These are phyloP conservation scores for Ypsolopha scabrella DNA, from an alignment of 2,888 invertebrate genomes.

Conservation along the genomic window DNA sequence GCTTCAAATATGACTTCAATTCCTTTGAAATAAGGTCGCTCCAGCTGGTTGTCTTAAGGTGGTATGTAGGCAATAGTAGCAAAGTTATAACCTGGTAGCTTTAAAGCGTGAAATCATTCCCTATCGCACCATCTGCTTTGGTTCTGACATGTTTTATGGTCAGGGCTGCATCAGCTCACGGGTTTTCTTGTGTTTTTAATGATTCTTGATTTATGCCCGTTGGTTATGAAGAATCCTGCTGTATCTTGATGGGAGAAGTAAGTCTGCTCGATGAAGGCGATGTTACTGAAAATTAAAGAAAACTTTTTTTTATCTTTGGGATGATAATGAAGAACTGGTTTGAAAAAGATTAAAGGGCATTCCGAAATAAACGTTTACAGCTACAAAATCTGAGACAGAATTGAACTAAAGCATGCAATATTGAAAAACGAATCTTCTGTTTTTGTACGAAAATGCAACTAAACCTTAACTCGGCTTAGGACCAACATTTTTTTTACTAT, in stretches of 20 bases:
- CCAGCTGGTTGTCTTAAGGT: neutral
- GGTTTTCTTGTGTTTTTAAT: constrained; percentile 36
- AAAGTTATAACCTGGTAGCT: constrained; percentile 46
- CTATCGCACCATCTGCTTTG: constrained; percentile 51
- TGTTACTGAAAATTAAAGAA: constrained; percentile 9
- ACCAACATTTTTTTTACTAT: no score
- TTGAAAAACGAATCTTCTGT: neutral
- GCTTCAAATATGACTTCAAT: neutral
- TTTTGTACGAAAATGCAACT: neutral
- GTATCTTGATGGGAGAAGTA: constrained; percentile 10
- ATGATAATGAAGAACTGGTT: neutral
- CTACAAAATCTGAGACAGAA: neutral
- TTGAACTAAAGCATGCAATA: neutral
- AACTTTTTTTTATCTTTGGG: constrained; percentile 5
- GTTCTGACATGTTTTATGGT: constrained; percentile 47
- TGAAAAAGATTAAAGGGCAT: neutral
- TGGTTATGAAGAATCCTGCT: constrained; percentile 20
- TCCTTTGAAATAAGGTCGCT: neutral
- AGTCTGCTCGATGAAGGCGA: neutral
- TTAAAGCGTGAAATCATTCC: constrained; percentile 41
- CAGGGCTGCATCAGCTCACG: constrained; percentile 30
- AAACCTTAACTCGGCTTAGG: no score
- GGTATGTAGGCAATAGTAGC: constrained; percentile 18
- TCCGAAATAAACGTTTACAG: neutral
- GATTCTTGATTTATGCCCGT: constrained; percentile 38